Base-by-base conservation (phyloP, 2,113 vertebrate species). In the Columba livia region DNA sequence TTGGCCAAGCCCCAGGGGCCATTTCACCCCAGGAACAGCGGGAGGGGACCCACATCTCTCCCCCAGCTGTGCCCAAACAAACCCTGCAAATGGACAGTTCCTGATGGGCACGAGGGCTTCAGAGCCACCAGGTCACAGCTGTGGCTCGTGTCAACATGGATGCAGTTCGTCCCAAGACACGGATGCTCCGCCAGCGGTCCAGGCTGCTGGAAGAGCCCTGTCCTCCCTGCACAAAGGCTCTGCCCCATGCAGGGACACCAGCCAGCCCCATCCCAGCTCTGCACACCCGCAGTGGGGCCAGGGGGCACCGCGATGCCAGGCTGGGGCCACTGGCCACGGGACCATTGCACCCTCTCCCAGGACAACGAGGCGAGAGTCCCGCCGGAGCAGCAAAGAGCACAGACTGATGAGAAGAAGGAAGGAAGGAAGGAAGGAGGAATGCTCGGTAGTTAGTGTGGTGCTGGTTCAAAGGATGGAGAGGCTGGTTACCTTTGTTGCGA, bases 401-500 rank as follows among this genome's bases (percentile, higher is more conserved):
- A 97, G 97, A 97, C 85, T 97, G 94, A 98, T 98, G 97, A 97
- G 96, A 94, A 96, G 97, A 98, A 95, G 88, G 94, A 97, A 97
- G 95, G 97, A 98, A 95, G 88, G 94, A 97, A 97, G 95, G 96
- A 97, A 96, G 89, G 94, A 98, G 96, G 97, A 98, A 97, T 98
- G 98, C 96, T 97, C 62, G n/a, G 97, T 97, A 98, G 97, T 97
- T 96, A 98, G 98, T 98, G 97, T 97, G 98, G 98, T 91, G 97
- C 97, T 98, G 98, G 97, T 98, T 98, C 97, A 98, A 97, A 96
- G 98, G 97, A 97, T 97, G 96, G 96, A 98, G 95, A 97, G 97
- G 97, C 98, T 98, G 98, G 98, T 99, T 99, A 99, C 99, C 99
- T 99, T 99, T 99, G 99, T 99, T 99, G 99, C 99, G 99, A 99